Conservation (phyloP, 2,113 vertebrate genomes). For the Hippocampus comes region DNA sequence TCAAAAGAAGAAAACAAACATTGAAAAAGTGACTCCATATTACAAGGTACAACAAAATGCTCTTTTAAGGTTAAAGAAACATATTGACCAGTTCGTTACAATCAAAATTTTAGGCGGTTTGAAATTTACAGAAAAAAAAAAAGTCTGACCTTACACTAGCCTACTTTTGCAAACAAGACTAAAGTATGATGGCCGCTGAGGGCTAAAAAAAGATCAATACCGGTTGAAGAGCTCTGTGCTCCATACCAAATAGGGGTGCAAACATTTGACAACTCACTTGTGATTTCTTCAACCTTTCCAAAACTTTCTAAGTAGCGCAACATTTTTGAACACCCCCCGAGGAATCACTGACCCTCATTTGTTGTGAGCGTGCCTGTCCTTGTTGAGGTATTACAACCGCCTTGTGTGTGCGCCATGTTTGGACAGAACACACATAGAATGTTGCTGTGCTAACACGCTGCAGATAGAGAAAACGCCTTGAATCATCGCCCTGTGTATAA, state of each 20-base stretch:
- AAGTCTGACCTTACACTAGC: too few relatives aligned
- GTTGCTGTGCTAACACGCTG: background rate
- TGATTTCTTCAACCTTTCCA: background rate
- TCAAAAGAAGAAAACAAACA: too few relatives aligned
- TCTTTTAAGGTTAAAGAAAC: too few relatives aligned
- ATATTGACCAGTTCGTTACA: too few relatives aligned
- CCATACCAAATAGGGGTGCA: background rate
- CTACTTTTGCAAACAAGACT: too few relatives aligned
- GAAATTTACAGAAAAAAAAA: too few relatives aligned
- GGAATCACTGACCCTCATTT: background rate
- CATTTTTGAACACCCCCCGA: background rate
- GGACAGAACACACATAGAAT: background rate
- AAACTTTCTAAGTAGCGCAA: background rate
- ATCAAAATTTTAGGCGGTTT: too few relatives aligned
- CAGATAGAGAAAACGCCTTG: background rate
- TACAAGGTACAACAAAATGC: too few relatives aligned
- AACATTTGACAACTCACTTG: background rate
- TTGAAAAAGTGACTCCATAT: too few relatives aligned
- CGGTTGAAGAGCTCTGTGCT: background rate
- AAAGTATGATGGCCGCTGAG: too few relatives aligned
- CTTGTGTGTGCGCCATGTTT: background rate
- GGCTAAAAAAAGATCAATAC: too few relatives aligned
- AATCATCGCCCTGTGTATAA: background rate
- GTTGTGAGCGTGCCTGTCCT: background rate
- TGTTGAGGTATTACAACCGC: background rate